Base-by-base conservation (phyloP, 2,113 vertebrate genomes). In the Eptesicus fuscus region DNA sequence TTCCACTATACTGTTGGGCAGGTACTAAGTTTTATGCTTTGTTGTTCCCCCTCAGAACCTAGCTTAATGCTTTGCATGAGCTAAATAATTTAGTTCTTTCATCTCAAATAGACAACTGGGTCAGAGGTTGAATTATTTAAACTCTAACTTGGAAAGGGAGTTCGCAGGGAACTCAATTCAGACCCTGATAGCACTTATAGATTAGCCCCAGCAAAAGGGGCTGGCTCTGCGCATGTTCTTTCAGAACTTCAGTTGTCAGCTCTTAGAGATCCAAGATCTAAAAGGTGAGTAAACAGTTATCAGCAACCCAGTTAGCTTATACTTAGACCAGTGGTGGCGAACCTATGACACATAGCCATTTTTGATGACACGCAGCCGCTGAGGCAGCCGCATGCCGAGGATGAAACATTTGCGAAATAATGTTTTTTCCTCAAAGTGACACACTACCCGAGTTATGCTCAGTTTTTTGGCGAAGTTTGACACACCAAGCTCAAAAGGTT, bases 121-220 rank as follows among this genome's bases (percentile, higher is more conserved):
- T 85, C 95, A 79, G 85, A 92, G n/a, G 69, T 65, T 96, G 86
- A 97, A 96, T 96, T 95, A 97, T 94, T 96, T 96, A 96, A 91
- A 83, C 85, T 79, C n/a, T 53, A 80, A 76, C 25, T 71, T 85
- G 77, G 67, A 93, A 93, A 96, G 56, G 63, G 49, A 96, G 61
- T 83, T 93, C 74, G 13, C 18, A 88, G 74, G 69, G 56, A 86
- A 80, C 37, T 35, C n/a, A 56, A 83, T 83, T 83, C 35, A 76
- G 87, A 71, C 59, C 17, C 44, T 77, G 35, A 93, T 3, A 18
- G 65, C n/a, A 56, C 30, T 88, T 78, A 73, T 0, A 67, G 61
- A 47, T 84, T 11, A 85, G 40, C 30, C 40, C 17, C 30, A 82
- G 76, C 20, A 44, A 74, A 83, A 88, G n/a, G 22, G 17, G 44